Percentiles rank a stretch among this genome's conserved stretches.
Conservation (phyloP, 2,797 vertebrate species). For the Oryzias sinensis region DNA sequence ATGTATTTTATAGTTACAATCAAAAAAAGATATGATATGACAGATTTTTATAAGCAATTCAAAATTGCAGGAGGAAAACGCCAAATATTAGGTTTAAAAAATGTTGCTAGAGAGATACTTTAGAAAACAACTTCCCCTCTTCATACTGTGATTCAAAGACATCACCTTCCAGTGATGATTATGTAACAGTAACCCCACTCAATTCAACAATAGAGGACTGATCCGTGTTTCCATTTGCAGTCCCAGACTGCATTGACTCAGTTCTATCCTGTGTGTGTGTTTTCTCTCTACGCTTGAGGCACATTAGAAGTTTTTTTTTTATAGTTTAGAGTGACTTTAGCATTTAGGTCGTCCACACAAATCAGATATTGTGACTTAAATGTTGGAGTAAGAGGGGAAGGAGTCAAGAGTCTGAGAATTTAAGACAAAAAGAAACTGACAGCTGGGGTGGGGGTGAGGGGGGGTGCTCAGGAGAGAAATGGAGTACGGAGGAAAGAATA, state of each 20-base stretch:
- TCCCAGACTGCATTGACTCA: conserved; percentile 6
- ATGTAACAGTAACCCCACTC: not conserved
- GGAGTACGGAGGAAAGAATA: conserved; percentile 53
- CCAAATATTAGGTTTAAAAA: not conserved
- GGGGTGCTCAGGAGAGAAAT: conserved; percentile 35
- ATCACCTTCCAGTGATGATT: conserved; percentile 4
- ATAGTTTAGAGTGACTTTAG: conserved; percentile 9
- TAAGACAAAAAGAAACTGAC: conserved; percentile 20
- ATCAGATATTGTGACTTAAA: conserved; percentile 11
- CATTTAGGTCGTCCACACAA: conserved; percentile 17
- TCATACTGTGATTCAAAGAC: not conserved
- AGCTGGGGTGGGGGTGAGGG: conserved; percentile 3
- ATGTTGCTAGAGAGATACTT: not conserved
- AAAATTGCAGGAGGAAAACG: not conserved
- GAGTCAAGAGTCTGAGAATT: conserved; percentile 24
- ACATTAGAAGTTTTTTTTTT: conserved; percentile 11
- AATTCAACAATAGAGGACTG: conserved; percentile 1
- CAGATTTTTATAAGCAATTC: not conserved
- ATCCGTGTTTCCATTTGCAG: not conserved
- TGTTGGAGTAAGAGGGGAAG: conserved; percentile 7
- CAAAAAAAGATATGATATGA: too few species aligned
- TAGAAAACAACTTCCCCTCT: too few species aligned
- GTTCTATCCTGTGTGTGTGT: not conserved
- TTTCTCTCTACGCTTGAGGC: conserved; percentile 8
- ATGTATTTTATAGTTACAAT: not conserved